phyloP scores from a whole-genome alignment of 2,797 vertebrate genomes.

The Hemitrygon akajei region DNA sequence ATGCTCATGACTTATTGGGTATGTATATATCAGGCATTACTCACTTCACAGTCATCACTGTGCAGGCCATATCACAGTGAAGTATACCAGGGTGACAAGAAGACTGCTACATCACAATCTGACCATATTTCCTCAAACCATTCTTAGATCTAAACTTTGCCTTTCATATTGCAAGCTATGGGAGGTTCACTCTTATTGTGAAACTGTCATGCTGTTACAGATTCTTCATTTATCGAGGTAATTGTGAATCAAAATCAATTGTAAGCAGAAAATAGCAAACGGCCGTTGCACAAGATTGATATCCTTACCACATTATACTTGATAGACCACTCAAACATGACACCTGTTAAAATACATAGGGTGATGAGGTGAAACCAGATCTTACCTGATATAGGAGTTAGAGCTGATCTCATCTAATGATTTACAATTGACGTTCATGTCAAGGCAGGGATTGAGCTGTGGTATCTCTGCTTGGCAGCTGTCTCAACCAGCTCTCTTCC shows the following conservation, averaged over 20 bases:
- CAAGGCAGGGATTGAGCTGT: constrained; percentile 62
- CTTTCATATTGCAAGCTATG: neutral
- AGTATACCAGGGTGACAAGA: neutral
- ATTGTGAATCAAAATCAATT: neutral
- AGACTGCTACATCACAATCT: neutral
- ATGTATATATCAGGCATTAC: neutral
- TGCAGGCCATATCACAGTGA: neutral
- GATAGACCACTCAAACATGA: constrained; percentile 54
- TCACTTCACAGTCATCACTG: neutral
- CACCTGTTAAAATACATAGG: constrained; percentile 61
- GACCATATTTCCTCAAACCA: neutral
- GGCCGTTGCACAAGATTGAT: neutral
- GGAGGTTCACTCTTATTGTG: neutral
- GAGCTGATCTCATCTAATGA: constrained; percentile 54
- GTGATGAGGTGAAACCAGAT: constrained; percentile 43
- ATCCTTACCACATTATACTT: constrained; percentile 63
- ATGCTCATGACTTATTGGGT: neutral
- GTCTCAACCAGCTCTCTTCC: constrained; percentile 50
- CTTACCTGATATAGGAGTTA: constrained; percentile 59
- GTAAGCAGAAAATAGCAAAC: neutral
- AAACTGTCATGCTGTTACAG: neutral
- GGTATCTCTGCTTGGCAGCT: constrained; percentile 57
- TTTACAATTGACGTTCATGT: constrained; percentile 69
- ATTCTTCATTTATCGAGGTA: neutral
- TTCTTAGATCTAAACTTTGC: neutral